Percentiles rank a stretch among this genome's conserved stretches.
Conservation (phyloP, 2,113 vertebrate species). For the Atractosteus spatula region DNA sequence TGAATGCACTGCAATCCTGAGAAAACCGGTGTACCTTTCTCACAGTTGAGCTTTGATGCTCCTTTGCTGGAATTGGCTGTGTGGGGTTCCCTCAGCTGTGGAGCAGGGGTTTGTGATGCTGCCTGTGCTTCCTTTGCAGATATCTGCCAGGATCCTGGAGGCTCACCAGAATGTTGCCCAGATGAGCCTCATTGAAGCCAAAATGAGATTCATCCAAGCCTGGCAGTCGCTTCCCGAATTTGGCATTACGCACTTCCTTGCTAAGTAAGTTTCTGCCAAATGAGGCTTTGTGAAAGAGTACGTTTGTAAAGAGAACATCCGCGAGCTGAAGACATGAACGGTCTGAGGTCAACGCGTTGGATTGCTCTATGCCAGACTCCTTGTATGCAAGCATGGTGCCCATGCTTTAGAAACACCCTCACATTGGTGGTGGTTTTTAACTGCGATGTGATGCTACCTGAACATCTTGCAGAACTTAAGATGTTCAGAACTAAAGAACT, state of each 20-base stretch:
- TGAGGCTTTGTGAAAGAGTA: no score
- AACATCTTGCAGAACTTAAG: no score
- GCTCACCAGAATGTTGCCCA: slow-evolving; percentile 97
- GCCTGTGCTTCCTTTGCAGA: slow-evolving; percentile 59
- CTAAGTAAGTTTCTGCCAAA: slow-evolving; percentile 67
- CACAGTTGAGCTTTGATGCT: not conserved
- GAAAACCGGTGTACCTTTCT: no score
- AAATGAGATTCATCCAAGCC: slow-evolving; percentile 96
- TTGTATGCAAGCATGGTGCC: slow-evolving; percentile 1
- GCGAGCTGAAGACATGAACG: no score
- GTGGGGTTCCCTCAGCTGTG: not conserved
- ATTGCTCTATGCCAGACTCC: not conserved
- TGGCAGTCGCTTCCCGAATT: slow-evolving; percentile 98
- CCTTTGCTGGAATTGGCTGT: not conserved
- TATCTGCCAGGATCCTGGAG: slow-evolving; percentile 91
- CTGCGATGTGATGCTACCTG: no score
- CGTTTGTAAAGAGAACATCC: no score
- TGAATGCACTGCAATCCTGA: no score
- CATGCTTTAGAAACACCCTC: not conserved
- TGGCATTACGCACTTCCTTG: slow-evolving; percentile 97
- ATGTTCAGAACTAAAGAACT: no score
- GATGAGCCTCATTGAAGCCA: slow-evolving; percentile 98
- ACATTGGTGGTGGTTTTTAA: no score
- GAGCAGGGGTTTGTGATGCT: not conserved
- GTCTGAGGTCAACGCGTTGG: no score